Base-by-base conservation (phyloP, 2,888 invertebrate genomes). In the Choreutis nemorana region DNA sequence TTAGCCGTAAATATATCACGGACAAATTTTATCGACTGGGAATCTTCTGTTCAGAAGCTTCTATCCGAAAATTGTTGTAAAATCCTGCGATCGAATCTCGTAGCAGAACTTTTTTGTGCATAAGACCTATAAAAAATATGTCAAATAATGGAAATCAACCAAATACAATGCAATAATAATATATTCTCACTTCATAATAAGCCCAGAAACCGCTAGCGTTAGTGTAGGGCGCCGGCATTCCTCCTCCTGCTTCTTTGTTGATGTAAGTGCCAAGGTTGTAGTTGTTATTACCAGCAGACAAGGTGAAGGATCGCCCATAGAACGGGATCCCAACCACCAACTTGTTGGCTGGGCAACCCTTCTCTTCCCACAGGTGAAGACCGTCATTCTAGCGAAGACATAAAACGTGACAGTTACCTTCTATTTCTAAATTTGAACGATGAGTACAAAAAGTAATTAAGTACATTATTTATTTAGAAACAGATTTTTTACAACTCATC, bases 211-310 rank as follows among this genome's bases (percentile, higher is more conserved):
- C 94, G 33, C 90, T 88, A 13, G 92, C 94, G 37, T 89, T 89
- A 0, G 94, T 94, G 52, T 87, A 94, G 1, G 89, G 88, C 0
- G 93, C 94, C 0, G 94, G 90, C 8, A 82, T 83, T 0, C 94
- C 94, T 12, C 94, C 94, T 1, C 90, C 93, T 3, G 91, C 91
- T 73, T 93, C 94, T 62, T 93, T 93, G 58, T 93, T 91, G 52
- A 94, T 91, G 56, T 89, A 92, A 0, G 94, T 93, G 16, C 93
- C 92, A 21, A 89, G 82, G 28, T 86, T 86, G 54, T 92, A 90
- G 73, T 93, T 91, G 39, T 82, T 91, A 62, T 91, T 93, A 7
- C 92, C 87, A 31, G 83, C 83, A 31, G 91, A 87, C 13, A 94
- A 72, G 0, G 93, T 93, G 58, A 86, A 94, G 2, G 90, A 88